Conservation (phyloP, 2,797 vertebrate species). For the Hypotaenidia okinawae region DNA sequence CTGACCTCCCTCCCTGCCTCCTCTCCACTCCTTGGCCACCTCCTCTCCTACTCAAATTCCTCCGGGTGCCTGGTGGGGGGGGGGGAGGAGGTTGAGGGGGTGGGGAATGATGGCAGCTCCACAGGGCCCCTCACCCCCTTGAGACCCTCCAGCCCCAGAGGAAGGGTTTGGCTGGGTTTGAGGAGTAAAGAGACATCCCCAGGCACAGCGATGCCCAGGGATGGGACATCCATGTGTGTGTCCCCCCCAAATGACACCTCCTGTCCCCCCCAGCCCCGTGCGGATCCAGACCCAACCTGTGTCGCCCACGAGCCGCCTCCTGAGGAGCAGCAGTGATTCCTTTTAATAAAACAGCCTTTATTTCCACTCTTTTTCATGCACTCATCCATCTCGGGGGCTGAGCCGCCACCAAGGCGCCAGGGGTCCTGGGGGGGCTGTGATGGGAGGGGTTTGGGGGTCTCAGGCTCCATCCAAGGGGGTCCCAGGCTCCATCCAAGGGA, state of each 20-base stretch:
- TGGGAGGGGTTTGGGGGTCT: background rate
- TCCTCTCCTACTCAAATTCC: background rate
- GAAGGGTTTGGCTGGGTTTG: background rate
- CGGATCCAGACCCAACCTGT: too few species aligned
- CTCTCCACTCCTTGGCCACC: background rate
- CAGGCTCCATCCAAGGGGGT: too few species aligned
- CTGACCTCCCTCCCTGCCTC: slow-evolving; percentile 38
- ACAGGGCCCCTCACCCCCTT: background rate
- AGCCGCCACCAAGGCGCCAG: background rate
- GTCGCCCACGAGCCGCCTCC: background rate
- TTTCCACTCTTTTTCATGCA: background rate
- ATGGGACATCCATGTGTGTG: background rate
- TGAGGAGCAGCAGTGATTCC: background rate
- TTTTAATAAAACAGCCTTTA: background rate
- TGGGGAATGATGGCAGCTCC: background rate
- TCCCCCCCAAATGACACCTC: background rate
- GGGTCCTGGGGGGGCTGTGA: background rate
- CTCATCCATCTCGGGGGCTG: background rate
- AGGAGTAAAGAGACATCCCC: background rate
- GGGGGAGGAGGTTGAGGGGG: too few species aligned
- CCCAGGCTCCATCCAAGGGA: too few species aligned
- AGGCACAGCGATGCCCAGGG: background rate
- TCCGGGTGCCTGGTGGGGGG: background rate
- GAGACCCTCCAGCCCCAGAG: background rate
- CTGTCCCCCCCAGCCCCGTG: background rate